A percentile compares a stretch with the other conserved stretches of the same genome.
Evolutionary conservation across 1,140 invertebrate species (phyloP).

Genomic region (Eumaeus atala): DNA sequence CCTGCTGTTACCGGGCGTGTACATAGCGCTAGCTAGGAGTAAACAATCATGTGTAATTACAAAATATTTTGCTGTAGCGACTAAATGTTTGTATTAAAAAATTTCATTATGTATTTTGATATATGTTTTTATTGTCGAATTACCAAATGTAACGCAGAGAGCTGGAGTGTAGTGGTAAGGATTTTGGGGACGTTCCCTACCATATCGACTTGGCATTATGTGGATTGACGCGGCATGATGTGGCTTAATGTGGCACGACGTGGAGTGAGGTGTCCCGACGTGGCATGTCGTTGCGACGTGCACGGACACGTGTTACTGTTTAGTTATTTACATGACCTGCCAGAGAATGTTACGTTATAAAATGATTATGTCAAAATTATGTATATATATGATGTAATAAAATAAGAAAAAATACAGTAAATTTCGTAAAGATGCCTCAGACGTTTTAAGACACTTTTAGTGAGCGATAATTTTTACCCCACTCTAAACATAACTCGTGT

Average conservation of each 20-base stretch:
- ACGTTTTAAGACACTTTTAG: conserved; percentile 54
- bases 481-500: conserved; percentile 24
- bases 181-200: background rate
- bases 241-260: background rate
- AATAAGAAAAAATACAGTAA: conserved; percentile 70
- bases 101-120: conserved; percentile 18
- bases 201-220: background rate
- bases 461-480: conserved; percentile 44
- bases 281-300: background rate
- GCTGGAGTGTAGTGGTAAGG: background rate
- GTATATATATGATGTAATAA: conserved; percentile 73
- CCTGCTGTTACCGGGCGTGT: conserved; percentile 3
- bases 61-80: conserved; percentile 9
- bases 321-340: conserved; percentile 54
- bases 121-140: conserved; percentile 55
- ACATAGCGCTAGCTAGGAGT: conserved; percentile 17
- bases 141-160: conserved; percentile 40
- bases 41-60: conserved; percentile 17
- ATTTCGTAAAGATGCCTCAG: conserved; percentile 69
- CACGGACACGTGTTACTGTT: conserved; percentile 38
- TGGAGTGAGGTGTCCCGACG: no score
- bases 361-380: conserved; percentile 68
- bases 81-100: conserved; percentile 8
- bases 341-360: conserved; percentile 62
- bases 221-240: background rate